Evolutionary conservation across 2,797 vertebrate species (phyloP).

Genomic region (Parauchenoglanis ngamensis): DNA sequence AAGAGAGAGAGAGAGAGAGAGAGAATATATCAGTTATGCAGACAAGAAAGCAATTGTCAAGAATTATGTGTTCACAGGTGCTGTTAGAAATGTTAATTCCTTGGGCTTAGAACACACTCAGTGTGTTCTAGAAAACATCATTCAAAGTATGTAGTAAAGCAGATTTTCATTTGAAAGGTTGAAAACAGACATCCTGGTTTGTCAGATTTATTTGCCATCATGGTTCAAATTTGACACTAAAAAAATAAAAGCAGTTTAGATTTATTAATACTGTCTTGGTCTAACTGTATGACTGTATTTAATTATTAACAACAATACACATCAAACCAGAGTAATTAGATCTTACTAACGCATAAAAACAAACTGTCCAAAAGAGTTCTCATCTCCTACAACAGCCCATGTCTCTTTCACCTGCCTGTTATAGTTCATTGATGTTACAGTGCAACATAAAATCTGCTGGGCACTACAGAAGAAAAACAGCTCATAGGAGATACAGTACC

Average conservation of each 20-base stretch:
- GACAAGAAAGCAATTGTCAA: neutral
- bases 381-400: neutral
- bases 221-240: neutral
- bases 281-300: neutral
- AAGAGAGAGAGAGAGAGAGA: neutral
- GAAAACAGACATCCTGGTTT: constrained; percentile 3
- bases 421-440: constrained; percentile 65
- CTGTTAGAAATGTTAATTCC: neutral
- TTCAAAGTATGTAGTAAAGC: neutral
- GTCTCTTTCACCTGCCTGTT: neutral
- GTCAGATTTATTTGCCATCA: neutral
- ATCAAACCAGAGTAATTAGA: too few relatives aligned
- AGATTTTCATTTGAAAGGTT: neutral
- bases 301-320: neutral
- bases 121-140: neutral
- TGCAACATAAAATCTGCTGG: constrained; percentile 66
- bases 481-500: constrained; percentile 31
- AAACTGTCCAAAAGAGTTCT: too few relatives aligned
- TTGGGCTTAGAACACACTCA: neutral
- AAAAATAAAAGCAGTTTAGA: neutral
- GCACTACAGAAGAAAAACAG: constrained; percentile 44
- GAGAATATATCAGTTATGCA: neutral
- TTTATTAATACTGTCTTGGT: neutral
- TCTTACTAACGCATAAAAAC: neutral
- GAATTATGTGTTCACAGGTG: neutral